Evolutionary conservation across 2,797 vertebrate species (phyloP).

Genomic region (Eleutherodactylus coqui): DNA sequence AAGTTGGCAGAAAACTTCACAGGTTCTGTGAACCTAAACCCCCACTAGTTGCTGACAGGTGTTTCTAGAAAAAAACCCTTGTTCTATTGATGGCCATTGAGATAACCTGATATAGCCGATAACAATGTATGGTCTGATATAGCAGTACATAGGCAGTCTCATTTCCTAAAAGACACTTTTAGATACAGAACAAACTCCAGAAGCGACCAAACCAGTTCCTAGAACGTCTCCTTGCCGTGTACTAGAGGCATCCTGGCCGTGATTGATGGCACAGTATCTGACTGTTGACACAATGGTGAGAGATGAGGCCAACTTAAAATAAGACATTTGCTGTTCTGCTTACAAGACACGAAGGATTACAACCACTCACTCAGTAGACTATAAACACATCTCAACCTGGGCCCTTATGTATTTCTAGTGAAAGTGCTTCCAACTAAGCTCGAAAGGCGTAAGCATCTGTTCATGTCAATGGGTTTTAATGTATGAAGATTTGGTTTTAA

Average conservation of each 20-base stretch:
- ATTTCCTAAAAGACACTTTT: neutral
- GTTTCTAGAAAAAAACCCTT: too few relatives aligned
- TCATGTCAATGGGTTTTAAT: too few relatives aligned
- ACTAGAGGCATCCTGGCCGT: neutral
- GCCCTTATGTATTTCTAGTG: too few relatives aligned
- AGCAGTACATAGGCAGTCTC: neutral
- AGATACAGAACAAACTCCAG: neutral
- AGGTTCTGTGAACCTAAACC: too few relatives aligned
- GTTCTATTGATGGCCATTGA: neutral
- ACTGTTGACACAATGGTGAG: constrained; percentile 36
- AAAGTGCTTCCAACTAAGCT: too few relatives aligned
- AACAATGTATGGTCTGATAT: neutral
- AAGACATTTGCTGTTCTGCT: constrained; percentile 17
- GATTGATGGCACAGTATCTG: constrained; percentile 13
- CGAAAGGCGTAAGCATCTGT: too few relatives aligned
- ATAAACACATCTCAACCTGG: neutral
- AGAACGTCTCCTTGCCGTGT: neutral
- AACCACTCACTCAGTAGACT: constrained; percentile 31
- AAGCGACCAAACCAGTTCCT: constrained; percentile 24
- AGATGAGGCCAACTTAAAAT: constrained; percentile 5
- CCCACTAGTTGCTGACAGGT: too few relatives aligned
- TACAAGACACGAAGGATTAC: constrained; percentile 23
- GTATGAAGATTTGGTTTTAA: too few relatives aligned
- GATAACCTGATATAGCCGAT: too few relatives aligned
- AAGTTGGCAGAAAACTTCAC: too few relatives aligned